phyloP scores from a whole-genome alignment of 2,113 vertebrate species.

The Megalops atlanticus region DNA sequence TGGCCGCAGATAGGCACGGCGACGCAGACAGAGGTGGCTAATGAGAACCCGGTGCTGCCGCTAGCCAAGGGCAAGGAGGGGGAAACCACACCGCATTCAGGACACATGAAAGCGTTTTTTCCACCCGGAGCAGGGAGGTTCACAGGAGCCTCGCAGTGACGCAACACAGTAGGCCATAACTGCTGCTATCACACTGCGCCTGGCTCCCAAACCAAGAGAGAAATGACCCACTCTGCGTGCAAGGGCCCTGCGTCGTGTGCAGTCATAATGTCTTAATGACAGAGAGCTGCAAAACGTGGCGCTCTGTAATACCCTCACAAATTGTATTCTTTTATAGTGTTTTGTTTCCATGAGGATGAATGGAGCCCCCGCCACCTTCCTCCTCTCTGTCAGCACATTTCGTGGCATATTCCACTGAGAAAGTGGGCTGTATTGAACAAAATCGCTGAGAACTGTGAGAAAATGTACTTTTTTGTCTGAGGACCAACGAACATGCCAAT shows the following conservation, averaged over 20 bases:
- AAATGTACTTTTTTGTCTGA: conserved; percentile 2
- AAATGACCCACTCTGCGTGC: background rate
- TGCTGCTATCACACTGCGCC: background rate
- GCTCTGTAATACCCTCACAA: background rate
- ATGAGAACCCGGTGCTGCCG: conserved; percentile 4
- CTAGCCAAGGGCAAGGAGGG: background rate
- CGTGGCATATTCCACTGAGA: background rate
- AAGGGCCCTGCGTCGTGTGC: background rate
- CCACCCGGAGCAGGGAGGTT: background rate
- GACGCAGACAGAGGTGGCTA: conserved; percentile 9
- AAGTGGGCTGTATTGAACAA: background rate
- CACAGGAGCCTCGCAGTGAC: background rate
- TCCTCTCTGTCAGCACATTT: background rate
- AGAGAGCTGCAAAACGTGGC: background rate
- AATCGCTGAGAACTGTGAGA: background rate
- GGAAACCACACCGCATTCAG: conserved; percentile 16
- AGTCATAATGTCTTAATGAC: background rate
- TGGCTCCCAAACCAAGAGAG: background rate
- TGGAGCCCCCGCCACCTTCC: background rate
- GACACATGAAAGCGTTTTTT: conserved; percentile 9
- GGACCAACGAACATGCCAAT: background rate
- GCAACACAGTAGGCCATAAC: background rate
- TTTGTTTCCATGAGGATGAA: background rate
- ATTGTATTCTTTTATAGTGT: background rate
- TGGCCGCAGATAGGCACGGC: conserved; percentile 22